phyloP scores from a whole-genome alignment of 2,888 invertebrate genomes.

The Nomada fucata region DNA sequence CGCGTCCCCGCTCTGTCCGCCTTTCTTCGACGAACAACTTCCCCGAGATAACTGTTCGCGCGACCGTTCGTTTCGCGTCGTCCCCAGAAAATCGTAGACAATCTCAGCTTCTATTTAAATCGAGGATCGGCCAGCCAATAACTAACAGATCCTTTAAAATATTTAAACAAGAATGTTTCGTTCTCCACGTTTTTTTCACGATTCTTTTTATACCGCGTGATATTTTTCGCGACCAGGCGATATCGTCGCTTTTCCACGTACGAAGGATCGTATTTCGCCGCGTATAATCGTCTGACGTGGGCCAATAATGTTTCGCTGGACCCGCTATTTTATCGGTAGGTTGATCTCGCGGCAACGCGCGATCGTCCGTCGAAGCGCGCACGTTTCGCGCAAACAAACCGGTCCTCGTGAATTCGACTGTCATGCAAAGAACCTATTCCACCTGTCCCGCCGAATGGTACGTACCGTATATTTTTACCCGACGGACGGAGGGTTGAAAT shows the following conservation, averaged over 20 bases:
- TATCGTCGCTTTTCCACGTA: too few species aligned
- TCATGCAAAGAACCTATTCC: slow-evolving; percentile 24
- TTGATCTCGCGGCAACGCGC: not conserved
- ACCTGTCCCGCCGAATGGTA: slow-evolving; percentile 14
- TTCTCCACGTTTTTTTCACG: not conserved
- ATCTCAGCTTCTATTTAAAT: too few species aligned
- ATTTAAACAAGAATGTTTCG: too few species aligned
- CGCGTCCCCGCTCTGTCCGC: slow-evolving; percentile 12
- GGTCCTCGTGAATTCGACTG: slow-evolving; percentile 23
- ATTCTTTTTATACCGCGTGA: not conserved
- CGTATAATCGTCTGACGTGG: not conserved
- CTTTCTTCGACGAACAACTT: not conserved
- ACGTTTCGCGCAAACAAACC: slow-evolving; percentile 25
- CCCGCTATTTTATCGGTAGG: slow-evolving; percentile 19
- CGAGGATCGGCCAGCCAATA: too few species aligned
- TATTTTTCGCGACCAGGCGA: not conserved
- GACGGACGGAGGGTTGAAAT: not conserved
- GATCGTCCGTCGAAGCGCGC: not conserved
- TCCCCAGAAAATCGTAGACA: too few species aligned
- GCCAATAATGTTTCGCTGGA: slow-evolving; percentile 28
- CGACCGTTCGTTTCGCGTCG: not conserved
- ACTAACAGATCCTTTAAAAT: too few species aligned
- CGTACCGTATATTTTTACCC: not conserved
- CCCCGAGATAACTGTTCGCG: slow-evolving; percentile 7
- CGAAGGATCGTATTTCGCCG: not conserved